A percentile compares a stretch with the other conserved stretches of the same genome.
phyloP scores from a whole-genome alignment of 1,140 invertebrate genomes.

The Drosophila pandora region DNA sequence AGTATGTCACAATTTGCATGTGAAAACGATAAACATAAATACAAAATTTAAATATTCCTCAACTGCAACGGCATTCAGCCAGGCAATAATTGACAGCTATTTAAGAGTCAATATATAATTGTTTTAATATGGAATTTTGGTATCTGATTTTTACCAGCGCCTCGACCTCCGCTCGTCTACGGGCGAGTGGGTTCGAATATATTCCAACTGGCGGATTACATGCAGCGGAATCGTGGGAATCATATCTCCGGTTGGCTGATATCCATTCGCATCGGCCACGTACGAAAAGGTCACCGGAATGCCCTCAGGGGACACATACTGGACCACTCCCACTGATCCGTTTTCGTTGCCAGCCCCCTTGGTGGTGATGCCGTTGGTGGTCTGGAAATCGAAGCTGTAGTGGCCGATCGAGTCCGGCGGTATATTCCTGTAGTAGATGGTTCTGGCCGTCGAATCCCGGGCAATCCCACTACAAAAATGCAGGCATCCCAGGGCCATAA shows the following conservation, averaged over 20 bases:
- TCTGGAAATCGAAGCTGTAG: conserved; percentile 84
- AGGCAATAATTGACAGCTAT: conserved; percentile 37
- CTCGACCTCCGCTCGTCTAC: conserved; percentile 63
- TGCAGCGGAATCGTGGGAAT: conserved; percentile 80
- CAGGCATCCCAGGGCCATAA: conserved; percentile 19
- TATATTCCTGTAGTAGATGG: conserved; percentile 64
- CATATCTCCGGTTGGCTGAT: conserved; percentile 84
- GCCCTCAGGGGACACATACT: conserved; percentile 82
- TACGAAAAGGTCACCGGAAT: conserved; percentile 85
- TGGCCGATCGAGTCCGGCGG: conserved; percentile 83
- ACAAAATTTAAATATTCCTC: conserved; percentile 49
- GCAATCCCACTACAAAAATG: neutral
- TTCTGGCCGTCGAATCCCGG: conserved; percentile 22
- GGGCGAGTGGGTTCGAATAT: conserved; percentile 83
- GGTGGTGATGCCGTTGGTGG: conserved; percentile 86
- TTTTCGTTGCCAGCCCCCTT: conserved; percentile 85
- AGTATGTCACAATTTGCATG: conserved; percentile 60
- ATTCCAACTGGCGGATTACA: conserved; percentile 80
- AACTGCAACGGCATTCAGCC: conserved; percentile 37
- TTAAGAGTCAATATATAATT: conserved; percentile 46
- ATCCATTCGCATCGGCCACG: conserved; percentile 87
- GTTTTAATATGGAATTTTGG: neutral
- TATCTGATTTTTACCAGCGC: conserved; percentile 41
- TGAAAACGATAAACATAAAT: conserved; percentile 59
- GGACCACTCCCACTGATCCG: conserved; percentile 70